phyloP scores from a whole-genome alignment of 2,888 invertebrate species.

The Fabriciana adippe region DNA sequence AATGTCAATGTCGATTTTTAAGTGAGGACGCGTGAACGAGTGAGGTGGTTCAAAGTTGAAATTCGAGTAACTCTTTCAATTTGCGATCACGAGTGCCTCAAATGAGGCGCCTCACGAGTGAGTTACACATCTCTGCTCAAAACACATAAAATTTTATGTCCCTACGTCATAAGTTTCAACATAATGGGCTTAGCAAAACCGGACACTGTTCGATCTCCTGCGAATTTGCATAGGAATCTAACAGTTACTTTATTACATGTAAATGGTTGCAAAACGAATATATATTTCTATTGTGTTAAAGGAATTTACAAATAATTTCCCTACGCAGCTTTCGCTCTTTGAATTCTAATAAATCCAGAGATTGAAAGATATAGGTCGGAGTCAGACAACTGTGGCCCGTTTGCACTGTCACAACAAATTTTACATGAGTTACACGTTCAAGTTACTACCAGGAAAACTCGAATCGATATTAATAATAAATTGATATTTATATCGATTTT shows the following conservation, averaged over 20 bases:
- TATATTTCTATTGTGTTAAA: conserved; percentile 25
- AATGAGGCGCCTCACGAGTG: too few relatives aligned
- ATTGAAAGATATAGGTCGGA: conserved; percentile 43
- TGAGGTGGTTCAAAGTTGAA: too few relatives aligned
- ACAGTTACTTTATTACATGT: conserved; percentile 15
- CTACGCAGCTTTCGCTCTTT: conserved; percentile 16
- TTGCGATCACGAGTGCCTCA: too few relatives aligned
- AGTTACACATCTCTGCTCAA: too few relatives aligned
- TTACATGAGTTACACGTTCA: conserved; percentile 43
- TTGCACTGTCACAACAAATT: conserved; percentile 38
- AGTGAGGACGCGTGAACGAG: too few relatives aligned
- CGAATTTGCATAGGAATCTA: conserved; percentile 19
- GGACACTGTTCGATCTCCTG: background rate
- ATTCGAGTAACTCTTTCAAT: too few relatives aligned
- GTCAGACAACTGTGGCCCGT: conserved; percentile 25
- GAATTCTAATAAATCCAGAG: conserved; percentile 40
- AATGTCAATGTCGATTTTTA: too few relatives aligned
- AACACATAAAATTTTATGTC: background rate
- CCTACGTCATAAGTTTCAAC: background rate
- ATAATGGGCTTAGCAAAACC: background rate
- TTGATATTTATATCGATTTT: background rate
- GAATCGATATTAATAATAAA: background rate
- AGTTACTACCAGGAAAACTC: conserved; percentile 5
- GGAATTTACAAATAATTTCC: conserved; percentile 31
- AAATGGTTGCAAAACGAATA: conserved; percentile 19